These are phyloP conservation scores for Eciton burchellii DNA, from an alignment of 1,140 invertebrate genomes.

Conservation along the genomic window DNA sequence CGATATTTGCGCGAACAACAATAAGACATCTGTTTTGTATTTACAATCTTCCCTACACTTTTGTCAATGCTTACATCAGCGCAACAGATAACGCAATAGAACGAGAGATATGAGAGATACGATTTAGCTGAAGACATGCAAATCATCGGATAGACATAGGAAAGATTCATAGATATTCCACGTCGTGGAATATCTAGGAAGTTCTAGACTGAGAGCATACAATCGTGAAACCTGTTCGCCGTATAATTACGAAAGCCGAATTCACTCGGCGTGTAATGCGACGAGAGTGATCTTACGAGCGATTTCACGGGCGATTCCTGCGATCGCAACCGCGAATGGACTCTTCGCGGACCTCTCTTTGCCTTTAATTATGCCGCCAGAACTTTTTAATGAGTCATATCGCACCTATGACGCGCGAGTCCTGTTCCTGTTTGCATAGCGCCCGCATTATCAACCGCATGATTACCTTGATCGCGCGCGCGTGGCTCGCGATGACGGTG, in stretches of 20 bases:
- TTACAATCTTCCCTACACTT: no score
- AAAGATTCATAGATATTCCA: no score
- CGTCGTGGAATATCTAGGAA: not conserved
- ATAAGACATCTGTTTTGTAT: not conserved
- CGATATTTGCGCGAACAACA: not conserved
- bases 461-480: constrained; percentile 75
- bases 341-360: not conserved
- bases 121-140: not conserved
- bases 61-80: not conserved
- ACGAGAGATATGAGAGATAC: not conserved
- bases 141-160: not conserved
- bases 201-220: not conserved
- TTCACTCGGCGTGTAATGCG: not conserved
- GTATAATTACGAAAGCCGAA: not conserved
- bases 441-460: constrained; percentile 72
- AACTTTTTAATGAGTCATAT: constrained; percentile 54
- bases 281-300: not conserved
- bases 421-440: constrained; percentile 59
- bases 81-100: not conserved
- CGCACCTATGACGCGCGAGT: constrained; percentile 60
- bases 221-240: not conserved
- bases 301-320: not conserved
- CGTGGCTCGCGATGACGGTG: constrained; percentile 64
- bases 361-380: not conserved
- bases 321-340: not conserved